Percentiles rank a stretch among this genome's conserved stretches.
Conservation (phyloP, 1,140 invertebrate species). For the Apolygus lucorum region DNA sequence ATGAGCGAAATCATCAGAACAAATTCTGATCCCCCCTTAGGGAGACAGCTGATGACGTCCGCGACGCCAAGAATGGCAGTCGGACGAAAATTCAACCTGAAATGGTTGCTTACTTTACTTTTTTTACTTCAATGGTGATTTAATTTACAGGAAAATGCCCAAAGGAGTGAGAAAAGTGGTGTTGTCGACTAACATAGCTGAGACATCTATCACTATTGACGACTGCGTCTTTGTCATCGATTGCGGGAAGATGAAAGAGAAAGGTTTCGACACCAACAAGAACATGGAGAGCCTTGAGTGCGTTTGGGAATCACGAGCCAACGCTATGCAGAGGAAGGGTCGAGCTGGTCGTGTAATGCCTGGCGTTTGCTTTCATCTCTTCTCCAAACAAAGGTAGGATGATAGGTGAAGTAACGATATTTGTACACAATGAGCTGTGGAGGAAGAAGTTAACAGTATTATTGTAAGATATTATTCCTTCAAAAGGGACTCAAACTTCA, state of each 20-base stretch:
- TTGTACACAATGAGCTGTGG: too few species aligned
- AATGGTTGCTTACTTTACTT: too few species aligned
- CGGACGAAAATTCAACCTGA: too few species aligned
- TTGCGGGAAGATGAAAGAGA: constrained; percentile 83
- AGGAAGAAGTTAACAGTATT: too few species aligned
- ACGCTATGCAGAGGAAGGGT: constrained; percentile 71
- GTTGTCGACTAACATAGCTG: constrained; percentile 87
- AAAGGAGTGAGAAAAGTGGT: constrained; percentile 73
- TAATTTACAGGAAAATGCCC: constrained; percentile 53
- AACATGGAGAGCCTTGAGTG: constrained; percentile 76
- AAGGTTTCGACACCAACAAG: constrained; percentile 67
- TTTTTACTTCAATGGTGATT: too few species aligned
- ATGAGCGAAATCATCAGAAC: too few species aligned
- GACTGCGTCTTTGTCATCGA: constrained; percentile 90
- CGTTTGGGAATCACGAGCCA: constrained; percentile 71
- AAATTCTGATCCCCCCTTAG: too few species aligned
- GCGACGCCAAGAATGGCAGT: too few species aligned
- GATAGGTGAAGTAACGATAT: constrained; percentile 26
- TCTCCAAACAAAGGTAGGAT: constrained; percentile 49
- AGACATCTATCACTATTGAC: constrained; percentile 88
- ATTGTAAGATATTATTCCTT: too few species aligned
- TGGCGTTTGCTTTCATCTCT: constrained; percentile 74
- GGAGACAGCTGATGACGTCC: too few species aligned
- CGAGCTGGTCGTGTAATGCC: constrained; percentile 79
- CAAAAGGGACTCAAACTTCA: too few species aligned